These are phyloP conservation scores for Papilio gigon DNA, from an alignment of 2,888 invertebrate genomes.

Conservation along the genomic window DNA sequence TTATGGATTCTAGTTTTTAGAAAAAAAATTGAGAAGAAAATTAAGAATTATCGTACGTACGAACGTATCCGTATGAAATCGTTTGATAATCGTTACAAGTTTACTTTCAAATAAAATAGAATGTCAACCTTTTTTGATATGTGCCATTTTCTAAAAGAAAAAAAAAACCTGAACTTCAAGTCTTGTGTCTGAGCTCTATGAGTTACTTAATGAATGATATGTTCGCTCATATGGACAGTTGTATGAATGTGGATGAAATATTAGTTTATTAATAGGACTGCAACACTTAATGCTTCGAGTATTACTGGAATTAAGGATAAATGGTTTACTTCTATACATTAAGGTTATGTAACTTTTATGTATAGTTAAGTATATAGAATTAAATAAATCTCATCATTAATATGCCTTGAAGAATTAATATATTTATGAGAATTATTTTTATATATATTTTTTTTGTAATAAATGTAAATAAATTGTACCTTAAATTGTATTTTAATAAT, in stretches of 20 bases:
- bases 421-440: neutral
- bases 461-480: neutral
- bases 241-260: slow-evolving; percentile 1
- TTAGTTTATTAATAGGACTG: neutral
- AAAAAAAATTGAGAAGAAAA: no score
- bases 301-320: neutral
- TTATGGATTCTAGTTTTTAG: no score
- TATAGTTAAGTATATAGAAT: no score
- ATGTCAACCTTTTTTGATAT: no score
- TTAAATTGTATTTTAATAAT: slow-evolving; percentile 1
- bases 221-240: neutral
- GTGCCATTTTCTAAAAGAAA: no score
- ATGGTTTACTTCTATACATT: neutral
- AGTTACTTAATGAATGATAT: no score
- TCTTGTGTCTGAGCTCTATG: no score
- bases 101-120: neutral
- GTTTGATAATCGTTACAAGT: no score
- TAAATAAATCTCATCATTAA: neutral
- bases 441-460: neutral
- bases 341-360: neutral
- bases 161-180: neutral
- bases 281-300: neutral
- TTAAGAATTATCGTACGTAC: no score
- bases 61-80: no score
- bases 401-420: neutral